These are phyloP conservation scores for Leptopterna dolabrata DNA, from an alignment of 2,888 invertebrate genomes.

Conservation along the genomic window DNA sequence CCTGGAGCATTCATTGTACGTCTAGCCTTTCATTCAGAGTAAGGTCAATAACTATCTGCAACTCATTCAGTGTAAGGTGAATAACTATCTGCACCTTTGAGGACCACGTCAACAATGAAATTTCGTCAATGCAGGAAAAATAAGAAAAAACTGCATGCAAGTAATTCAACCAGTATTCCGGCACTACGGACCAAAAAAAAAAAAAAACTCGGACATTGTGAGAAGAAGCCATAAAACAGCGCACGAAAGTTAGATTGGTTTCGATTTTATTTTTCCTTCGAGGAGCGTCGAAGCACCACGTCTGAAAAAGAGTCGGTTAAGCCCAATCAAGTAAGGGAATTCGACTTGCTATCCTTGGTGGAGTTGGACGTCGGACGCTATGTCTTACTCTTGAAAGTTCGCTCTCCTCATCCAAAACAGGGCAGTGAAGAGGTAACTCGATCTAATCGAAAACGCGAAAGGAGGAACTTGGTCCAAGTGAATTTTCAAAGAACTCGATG, in stretches of 20 bases:
- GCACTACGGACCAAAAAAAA: no score
- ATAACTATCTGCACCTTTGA: no score
- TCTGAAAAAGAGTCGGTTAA: not conserved
- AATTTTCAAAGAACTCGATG: slow-evolving; percentile 1
- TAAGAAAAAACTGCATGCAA: no score
- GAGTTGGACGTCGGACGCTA: not conserved
- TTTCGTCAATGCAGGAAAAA: no score
- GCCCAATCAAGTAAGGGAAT: not conserved
- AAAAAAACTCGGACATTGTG: no score
- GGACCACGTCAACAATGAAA: no score
- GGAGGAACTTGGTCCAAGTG: not conserved
- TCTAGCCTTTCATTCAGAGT: no score
- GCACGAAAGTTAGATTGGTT: not conserved
- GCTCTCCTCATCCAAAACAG: not conserved
- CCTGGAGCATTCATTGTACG: no score
- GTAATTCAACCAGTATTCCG: no score
- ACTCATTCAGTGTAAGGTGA: no score
- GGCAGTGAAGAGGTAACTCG: not conserved
- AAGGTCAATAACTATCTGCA: no score
- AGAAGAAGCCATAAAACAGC: not conserved
- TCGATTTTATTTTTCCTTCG: not conserved
- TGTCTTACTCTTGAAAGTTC: not conserved
- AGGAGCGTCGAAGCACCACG: not conserved
- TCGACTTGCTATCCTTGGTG: not conserved
- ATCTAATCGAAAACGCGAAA: slow-evolving; percentile 13